These are phyloP conservation scores for Oscheius sp. DNA, from an alignment of 2,888 invertebrate genomes.

Conservation along the genomic window DNA sequence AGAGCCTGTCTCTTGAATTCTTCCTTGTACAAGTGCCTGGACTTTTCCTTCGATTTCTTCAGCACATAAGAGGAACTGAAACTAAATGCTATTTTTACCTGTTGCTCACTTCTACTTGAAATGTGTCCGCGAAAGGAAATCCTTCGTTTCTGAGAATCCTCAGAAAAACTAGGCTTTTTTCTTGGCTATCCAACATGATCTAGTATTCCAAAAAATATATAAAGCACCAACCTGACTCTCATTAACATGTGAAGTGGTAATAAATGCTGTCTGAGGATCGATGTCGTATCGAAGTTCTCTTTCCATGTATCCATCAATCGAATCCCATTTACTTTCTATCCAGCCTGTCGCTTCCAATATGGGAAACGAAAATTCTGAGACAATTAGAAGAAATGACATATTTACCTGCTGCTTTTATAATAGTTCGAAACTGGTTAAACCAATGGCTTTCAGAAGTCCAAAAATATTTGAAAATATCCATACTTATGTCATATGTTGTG, in stretches of 20 bases:
- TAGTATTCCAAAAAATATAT: neutral
- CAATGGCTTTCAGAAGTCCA: constrained; percentile 1
- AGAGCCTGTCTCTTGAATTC: neutral
- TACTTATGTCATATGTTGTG: neutral
- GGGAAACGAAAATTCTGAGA: neutral
- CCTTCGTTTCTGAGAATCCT: constrained; percentile 4
- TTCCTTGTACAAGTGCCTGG: neutral
- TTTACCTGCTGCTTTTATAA: neutral
- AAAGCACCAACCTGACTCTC: neutral
- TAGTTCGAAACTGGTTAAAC: neutral
- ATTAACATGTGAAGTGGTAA: neutral
- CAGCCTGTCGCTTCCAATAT: constrained; percentile 4
- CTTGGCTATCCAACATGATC: neutral
- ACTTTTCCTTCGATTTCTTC: neutral
- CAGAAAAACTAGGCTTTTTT: neutral
- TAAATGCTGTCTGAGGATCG: constrained; percentile 12
- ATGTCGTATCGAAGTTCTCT: neutral
- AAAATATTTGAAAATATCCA: neutral
- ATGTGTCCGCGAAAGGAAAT: constrained; percentile 9
- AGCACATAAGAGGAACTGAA: constrained; percentile 16
- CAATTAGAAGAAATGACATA: neutral
- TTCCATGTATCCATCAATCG: neutral
- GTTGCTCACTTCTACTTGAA: constrained; percentile 1
- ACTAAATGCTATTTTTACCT: neutral
- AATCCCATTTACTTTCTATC: constrained; percentile 5